Evolutionary conservation across 2,888 invertebrate species (phyloP).

Genomic region (Therioaphis trifolii): DNA sequence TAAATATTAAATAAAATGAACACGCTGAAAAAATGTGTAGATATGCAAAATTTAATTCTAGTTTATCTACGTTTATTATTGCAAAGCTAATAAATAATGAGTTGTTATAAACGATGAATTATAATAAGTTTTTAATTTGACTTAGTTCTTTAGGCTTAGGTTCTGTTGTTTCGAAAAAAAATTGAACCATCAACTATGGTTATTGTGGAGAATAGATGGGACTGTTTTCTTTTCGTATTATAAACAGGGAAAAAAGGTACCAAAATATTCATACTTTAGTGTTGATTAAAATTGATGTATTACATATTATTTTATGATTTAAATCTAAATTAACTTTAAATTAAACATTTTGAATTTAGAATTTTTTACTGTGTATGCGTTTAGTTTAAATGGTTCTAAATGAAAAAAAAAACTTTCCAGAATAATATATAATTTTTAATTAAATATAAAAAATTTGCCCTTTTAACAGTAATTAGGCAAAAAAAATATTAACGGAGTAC

Average conservation of each 20-base stretch:
- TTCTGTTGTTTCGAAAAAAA: background rate
- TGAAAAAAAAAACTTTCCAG: background rate
- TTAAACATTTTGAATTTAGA: too few relatives aligned
- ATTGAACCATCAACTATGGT: background rate
- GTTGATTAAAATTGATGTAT: too few relatives aligned
- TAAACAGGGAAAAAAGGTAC: too few relatives aligned
- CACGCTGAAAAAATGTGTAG: background rate
- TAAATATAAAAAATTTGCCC: slow-evolving; percentile 11
- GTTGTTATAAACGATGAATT: background rate
- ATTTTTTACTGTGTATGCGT: too few relatives aligned
- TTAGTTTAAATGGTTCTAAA: background rate
- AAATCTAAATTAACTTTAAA: too few relatives aligned
- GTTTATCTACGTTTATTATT: background rate
- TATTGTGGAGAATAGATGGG: too few relatives aligned
- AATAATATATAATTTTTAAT: slow-evolving; percentile 39
- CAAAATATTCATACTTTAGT: too few relatives aligned
- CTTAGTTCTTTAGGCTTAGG: background rate
- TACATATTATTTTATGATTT: too few relatives aligned
- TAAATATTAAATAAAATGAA: background rate
- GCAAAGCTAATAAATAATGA: background rate
- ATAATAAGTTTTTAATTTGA: background rate
- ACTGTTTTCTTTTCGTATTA: too few relatives aligned
- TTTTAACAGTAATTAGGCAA: slow-evolving; percentile 28
- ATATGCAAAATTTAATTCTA: background rate
- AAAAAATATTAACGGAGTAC: slow-evolving; percentile 7